A percentile compares a stretch with the other conserved stretches of the same genome.
These are phyloP conservation scores for Flexamia atlantica DNA, from an alignment of 2,888 invertebrate genomes.

Conservation along the genomic window DNA sequence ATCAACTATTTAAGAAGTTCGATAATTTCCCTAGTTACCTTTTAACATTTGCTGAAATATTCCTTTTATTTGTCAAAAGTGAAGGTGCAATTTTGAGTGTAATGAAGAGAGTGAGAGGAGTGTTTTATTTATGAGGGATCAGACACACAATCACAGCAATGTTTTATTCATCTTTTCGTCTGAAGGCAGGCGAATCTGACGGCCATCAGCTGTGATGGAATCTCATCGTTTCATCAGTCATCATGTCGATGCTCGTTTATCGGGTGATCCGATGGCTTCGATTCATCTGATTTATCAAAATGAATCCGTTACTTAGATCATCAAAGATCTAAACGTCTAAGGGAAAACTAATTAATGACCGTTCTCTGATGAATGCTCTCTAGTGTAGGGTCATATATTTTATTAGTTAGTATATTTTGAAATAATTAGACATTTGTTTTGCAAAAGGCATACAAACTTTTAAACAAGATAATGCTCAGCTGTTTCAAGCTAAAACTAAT, in stretches of 20 bases:
- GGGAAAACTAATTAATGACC: too few species aligned
- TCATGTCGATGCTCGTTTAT: not conserved
- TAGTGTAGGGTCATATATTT: too few species aligned
- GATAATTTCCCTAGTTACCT: too few species aligned
- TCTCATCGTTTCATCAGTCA: not conserved
- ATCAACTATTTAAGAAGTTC: too few species aligned
- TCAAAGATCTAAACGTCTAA: not conserved
- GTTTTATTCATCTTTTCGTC: conserved; percentile 35
- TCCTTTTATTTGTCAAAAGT: too few species aligned
- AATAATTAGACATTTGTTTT: too few species aligned
- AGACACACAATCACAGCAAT: conserved; percentile 3
- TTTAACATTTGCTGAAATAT: too few species aligned
- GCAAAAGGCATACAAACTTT: too few species aligned
- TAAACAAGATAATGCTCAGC: too few species aligned
- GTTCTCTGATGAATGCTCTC: too few species aligned
- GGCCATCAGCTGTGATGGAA: conserved; percentile 1
- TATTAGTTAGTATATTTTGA: too few species aligned
- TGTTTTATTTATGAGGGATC: conserved; percentile 24
- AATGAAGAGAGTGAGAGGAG: not conserved
- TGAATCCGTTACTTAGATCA: not conserved
- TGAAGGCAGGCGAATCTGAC: not conserved
- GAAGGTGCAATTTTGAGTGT: not conserved
- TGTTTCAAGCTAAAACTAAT: too few species aligned
- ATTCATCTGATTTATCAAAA: not conserved
- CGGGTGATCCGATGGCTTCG: not conserved